Evolutionary conservation across 2,888 invertebrate species (phyloP).

Genomic region (Prenolepis imparis): DNA sequence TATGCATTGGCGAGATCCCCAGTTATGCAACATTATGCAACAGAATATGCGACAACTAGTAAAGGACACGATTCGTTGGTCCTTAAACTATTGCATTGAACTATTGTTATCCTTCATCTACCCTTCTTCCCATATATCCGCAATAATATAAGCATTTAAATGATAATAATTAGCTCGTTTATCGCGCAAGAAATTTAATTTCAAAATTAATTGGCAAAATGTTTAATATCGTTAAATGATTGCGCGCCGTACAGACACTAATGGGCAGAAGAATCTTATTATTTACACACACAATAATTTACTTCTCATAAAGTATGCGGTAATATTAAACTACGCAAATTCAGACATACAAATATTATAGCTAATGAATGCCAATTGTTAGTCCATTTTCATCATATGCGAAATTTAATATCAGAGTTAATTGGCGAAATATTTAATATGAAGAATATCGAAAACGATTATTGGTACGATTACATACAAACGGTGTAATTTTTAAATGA

Average conservation of each 20-base stretch:
- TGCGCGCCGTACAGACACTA: background rate
- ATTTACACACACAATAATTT: conserved; percentile 11
- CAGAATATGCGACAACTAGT: conserved; percentile 24
- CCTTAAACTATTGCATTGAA: background rate
- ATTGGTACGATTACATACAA: background rate
- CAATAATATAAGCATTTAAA: background rate
- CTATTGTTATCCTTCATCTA: background rate
- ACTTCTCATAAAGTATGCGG: conserved; percentile 17
- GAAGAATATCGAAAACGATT: conserved; percentile 22
- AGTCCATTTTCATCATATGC: conserved; percentile 19
- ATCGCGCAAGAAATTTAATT: background rate
- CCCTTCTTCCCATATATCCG: background rate
- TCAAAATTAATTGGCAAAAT: conserved; percentile 17
- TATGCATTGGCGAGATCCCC: conserved; percentile 12
- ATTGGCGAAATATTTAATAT: conserved; percentile 26
- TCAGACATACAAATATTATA: conserved; percentile 17
- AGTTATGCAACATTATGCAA: conserved; percentile 36
- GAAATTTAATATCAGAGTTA: conserved; percentile 39
- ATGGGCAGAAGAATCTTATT: conserved; percentile 8
- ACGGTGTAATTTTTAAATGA: conserved; percentile 11
- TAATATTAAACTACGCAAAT: conserved; percentile 33
- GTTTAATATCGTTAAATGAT: background rate
- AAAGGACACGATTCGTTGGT: background rate
- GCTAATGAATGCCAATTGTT: conserved; percentile 33
- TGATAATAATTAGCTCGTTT: background rate